Evolutionary conservation across 2,888 invertebrate genomes (phyloP).

Genomic region (Fragum whitleyi): DNA sequence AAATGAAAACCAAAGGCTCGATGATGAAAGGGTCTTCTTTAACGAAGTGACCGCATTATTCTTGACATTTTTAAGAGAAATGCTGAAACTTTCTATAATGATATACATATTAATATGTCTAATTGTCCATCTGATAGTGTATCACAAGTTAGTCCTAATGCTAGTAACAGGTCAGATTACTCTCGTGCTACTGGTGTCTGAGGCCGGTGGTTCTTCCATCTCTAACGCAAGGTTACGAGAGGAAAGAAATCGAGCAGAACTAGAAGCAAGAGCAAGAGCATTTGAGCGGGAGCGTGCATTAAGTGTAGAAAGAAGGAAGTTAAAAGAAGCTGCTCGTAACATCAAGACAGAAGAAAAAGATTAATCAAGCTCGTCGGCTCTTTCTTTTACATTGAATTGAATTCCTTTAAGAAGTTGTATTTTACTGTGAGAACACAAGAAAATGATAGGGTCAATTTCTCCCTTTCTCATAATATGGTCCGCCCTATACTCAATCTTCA

Average conservation of each 20-base stretch:
- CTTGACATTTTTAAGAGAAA: neutral
- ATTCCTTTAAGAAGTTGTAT: too few relatives aligned
- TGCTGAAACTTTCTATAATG: neutral
- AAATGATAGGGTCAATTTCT: too few relatives aligned
- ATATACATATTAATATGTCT: neutral
- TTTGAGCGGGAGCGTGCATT: neutral
- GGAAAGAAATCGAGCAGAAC: neutral
- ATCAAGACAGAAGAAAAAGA: neutral
- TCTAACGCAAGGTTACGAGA: slow-evolving; percentile 14
- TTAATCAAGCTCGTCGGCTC: too few relatives aligned
- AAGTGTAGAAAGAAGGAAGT: neutral
- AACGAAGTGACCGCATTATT: neutral
- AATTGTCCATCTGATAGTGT: neutral
- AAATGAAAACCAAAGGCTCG: neutral
- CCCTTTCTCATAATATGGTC: too few relatives aligned
- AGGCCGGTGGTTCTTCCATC: neutral
- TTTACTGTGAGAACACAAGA: too few relatives aligned
- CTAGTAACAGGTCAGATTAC: neutral
- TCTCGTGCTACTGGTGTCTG: neutral
- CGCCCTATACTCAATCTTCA: too few relatives aligned
- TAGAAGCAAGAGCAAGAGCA: slow-evolving; percentile 7
- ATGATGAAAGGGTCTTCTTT: neutral
- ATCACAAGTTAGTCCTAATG: neutral
- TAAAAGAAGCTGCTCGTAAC: neutral
- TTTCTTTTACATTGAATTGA: too few relatives aligned